Base-by-base conservation (phyloP, 1,140 invertebrate species). In the Drosophila watanabei region DNA sequence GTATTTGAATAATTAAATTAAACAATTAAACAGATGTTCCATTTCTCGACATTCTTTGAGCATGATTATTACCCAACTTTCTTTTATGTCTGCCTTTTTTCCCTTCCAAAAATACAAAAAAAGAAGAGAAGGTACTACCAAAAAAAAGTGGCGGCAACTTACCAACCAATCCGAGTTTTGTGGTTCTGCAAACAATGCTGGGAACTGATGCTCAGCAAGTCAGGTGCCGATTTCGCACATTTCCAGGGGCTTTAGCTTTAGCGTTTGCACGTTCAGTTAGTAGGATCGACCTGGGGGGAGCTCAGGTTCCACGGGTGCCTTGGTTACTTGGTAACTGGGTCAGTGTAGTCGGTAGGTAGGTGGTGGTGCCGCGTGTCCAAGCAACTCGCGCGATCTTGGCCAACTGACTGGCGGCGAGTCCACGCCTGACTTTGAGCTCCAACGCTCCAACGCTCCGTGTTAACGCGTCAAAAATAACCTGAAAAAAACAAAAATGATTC, bases 381-480 rank as follows among this genome's bases (percentile, higher is more conserved):
- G 78, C 85, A 63, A 59, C 73, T 85, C 57, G 86, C 86, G 52
- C 63, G 85, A 81, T 89, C 66, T 89, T 75, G 48, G 51, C 75
- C 81, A 89, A 89, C 85, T 90, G 82, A 89, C 69, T 70, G 68
- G 46, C 35, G 52, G 30, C 54, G 56, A 60, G 69, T 83, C 77
- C 64, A 66, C 65, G 62, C 79, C 69, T 49, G 73, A 61, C 58
- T 75, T 49, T 35, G 63, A 71, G 41, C 48, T 61, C 32, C 61
- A 52, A 88, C 77, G 16, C 54, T 61, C 24, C 61, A 52, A 84
- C 81, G 52, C 54, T 57, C 62, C 61, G 85, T 71, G 68, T 77
- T 85, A 85, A 90, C 81, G 78, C 82, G 85, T 89, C 75, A 76
- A 79, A 84, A 89, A 85, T 84, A 88, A 90, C 86, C 78, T 88